Base-by-base conservation (phyloP, 1,140 invertebrate genomes). In the Aethina tumida region DNA sequence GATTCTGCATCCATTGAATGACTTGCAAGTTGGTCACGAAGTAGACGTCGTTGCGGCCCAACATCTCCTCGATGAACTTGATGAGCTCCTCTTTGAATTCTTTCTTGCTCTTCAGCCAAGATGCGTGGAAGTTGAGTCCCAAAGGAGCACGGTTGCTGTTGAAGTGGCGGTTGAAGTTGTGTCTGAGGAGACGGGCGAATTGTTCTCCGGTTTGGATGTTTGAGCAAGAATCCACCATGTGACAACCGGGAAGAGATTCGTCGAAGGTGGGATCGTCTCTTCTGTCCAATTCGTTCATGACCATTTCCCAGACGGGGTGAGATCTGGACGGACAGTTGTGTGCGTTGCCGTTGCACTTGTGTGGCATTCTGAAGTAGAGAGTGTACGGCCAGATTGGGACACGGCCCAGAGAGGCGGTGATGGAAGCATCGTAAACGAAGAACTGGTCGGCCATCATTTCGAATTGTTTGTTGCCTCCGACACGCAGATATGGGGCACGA, bases 21-120 rank as follows among this genome's bases (percentile, higher is more conserved):
- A 94, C 90, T 64, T 92, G 89, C 2, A 89, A 94, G 84, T 93
- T 94, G n/a, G 91, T 96, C 1, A 94, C 88, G 57, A 97, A 95
- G 66, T 93, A 96, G 4, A 94, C 91, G 58, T 97, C 92, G 40
- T 89, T 87, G 66, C 90, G 80, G 39, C 77, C 68, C 18, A 93
- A 65, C 28, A 92, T 77, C 67, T 96, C 91, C 58, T 96, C 91
- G 47, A 97, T 82, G 87, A 91, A 96, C 59, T 86, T 89, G 5
- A 92, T 71, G 74, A 97, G 90, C 38, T 88, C 84, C 52, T 94
- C 89, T 35, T 94, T 67, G 60, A 84, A 95, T 60, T 95, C 89
- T 19, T 87, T 86, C 53, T 94, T 94, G 60, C 94, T 91, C 65
- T 87, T 93, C 43, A 97, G 67, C 90, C 91, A 97, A 19, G 89